These are phyloP conservation scores for Habropoda laboriosa DNA, from an alignment of 1,140 invertebrate species.

Conservation along the genomic window DNA sequence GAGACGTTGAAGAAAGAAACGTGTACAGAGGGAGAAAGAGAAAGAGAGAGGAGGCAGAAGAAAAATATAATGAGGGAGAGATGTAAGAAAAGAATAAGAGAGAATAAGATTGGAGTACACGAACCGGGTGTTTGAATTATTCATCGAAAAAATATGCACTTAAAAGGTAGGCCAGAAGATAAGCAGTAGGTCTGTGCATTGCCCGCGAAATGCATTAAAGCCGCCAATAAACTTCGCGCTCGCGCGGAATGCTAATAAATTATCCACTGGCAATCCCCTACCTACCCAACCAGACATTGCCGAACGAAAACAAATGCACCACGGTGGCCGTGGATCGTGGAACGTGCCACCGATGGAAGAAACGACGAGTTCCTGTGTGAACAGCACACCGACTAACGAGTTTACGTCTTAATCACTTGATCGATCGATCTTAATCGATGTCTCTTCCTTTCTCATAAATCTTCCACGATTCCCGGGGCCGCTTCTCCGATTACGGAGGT, in stretches of 20 bases:
- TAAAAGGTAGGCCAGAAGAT: slow-evolving; percentile 58
- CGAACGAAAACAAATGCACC: slow-evolving; percentile 50
- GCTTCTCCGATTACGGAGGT: slow-evolving; percentile 16
- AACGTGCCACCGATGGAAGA: slow-evolving; percentile 42
- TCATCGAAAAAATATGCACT: slow-evolving; percentile 55
- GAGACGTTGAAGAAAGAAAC: not conserved
- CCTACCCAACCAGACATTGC: slow-evolving; percentile 35
- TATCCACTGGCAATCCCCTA: slow-evolving; percentile 58
- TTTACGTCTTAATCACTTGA: slow-evolving; percentile 62
- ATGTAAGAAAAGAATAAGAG: slow-evolving; percentile 13
- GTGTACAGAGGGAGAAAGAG: not conserved
- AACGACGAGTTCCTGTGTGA: slow-evolving; percentile 7
- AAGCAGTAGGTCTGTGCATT: slow-evolving; percentile 43
- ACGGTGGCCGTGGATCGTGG: slow-evolving; percentile 5
- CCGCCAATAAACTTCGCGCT: slow-evolving; percentile 60
- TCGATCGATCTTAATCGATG: slow-evolving; percentile 59
- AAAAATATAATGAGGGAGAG: not conserved
- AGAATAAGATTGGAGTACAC: slow-evolving; percentile 8
- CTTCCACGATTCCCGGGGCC: slow-evolving; percentile 24
- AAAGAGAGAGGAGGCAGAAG: not conserved
- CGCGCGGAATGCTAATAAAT: slow-evolving; percentile 65
- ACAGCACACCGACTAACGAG: slow-evolving; percentile 39
- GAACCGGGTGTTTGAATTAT: slow-evolving; percentile 47
- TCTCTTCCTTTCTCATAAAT: slow-evolving; percentile 53
- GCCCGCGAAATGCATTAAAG: slow-evolving; percentile 60